Evolutionary conservation across 2,888 invertebrate species (phyloP), one percentile per base, ranked within the genome.

Genomic region (Chrysolina oricalcia): DNA sequence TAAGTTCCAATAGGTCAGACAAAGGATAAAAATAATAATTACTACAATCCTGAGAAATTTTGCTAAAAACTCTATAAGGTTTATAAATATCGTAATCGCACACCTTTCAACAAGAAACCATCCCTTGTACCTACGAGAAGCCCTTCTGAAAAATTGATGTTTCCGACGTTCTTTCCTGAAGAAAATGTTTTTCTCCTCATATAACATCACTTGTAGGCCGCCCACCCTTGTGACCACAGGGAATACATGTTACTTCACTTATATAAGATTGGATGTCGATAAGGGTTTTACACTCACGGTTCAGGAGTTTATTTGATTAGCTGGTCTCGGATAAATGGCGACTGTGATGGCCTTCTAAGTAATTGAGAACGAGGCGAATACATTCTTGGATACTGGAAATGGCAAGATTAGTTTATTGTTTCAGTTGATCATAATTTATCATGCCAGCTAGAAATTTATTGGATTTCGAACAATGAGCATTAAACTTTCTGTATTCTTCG

Each of bases 321-420:
- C 70, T 17, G 63, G 65, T 69, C 69, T 71, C 43, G 64, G 19
- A 70, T 74, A 74, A 72, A 77, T 72, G 48, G 46, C 53, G 40
- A 56, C 64, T 67, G 70, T 73, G 70, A 77, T 67, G 65, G 53
- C 72, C 48, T 66, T 66, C 59, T 67, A 64, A 77, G 74, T 77
- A 77, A 77, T 74, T 74, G 74, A 71, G 73, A 77, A 77, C 70
- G 73, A 72, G 64, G 65, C 66, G 77, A 73, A 72, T 69, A 72
- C 74, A 74, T 70, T 59, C 35, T 13, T 15, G n/a, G 59, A 59
- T 59, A 35, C n/a, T 35, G 59, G n/a, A 59, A 27, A 35, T 17
- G 27, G 59, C 10, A 10, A 21, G 21, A 53, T 27, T 15, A 23
- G 27, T 27, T 59, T 15, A 59, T 59, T 35, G 23, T 17, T n/a